A percentile compares a stretch with the other conserved stretches of the same genome.
These are phyloP conservation scores for Drosophila robusta DNA, from an alignment of 2,888 invertebrate genomes.

Conservation along the genomic window DNA sequence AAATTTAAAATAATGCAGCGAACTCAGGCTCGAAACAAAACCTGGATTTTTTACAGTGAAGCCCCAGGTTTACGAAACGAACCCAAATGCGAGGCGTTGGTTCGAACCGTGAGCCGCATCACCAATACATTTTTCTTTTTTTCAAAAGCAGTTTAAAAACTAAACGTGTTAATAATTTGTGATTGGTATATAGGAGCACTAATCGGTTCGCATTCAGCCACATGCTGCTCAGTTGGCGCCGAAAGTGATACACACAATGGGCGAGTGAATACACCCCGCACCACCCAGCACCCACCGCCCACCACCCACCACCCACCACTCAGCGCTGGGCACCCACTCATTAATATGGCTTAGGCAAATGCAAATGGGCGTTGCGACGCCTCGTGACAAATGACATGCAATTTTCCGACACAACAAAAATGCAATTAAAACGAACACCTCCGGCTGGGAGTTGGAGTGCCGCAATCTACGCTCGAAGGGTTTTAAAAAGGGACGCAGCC, in stretches of 20 bases:
- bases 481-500: conserved; percentile 31
- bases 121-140: no score
- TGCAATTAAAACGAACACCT: conserved; percentile 72
- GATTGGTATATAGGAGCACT: conserved; percentile 12
- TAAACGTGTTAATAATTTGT: conserved; percentile 2
- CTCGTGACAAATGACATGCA: conserved; percentile 77
- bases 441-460: conserved; percentile 12
- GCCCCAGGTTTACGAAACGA: no score
- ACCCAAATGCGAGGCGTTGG: no score
- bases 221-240: conserved; percentile 10
- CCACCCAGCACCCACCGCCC: neutral
- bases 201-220: conserved; percentile 9
- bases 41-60: no score
- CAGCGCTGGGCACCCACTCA: conserved; percentile 48
- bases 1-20: no score
- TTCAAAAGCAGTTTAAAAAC: neutral
- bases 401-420: conserved; percentile 69
- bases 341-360: conserved; percentile 77
- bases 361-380: conserved; percentile 63
- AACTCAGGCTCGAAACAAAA: no score
- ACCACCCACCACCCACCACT: conserved; percentile 20
- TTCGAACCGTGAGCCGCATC: no score
- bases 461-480: conserved; percentile 41
- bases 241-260: conserved; percentile 23
- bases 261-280: conserved; percentile 8